A percentile compares a stretch with the other conserved stretches of the same genome.
Evolutionary conservation across 1,140 invertebrate genomes (phyloP).

Genomic region (Diprion similis): DNA sequence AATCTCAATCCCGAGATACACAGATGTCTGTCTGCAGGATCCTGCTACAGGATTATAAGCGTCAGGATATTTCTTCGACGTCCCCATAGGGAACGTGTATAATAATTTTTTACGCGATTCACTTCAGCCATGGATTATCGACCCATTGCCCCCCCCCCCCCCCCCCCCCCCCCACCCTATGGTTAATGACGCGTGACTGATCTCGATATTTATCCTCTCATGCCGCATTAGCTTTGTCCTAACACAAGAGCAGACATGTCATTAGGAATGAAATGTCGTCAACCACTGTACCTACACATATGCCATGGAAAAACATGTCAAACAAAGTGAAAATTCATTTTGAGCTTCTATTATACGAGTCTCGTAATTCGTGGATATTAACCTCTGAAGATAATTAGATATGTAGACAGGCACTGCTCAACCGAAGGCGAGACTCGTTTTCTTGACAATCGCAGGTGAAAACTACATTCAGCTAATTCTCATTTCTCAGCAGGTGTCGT

Average conservation of each 20-base stretch:
- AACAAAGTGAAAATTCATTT: neutral
- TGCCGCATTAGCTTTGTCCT: neutral
- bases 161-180: neutral
- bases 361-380: neutral
- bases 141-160: neutral
- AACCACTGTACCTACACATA: neutral
- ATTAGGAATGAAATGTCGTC: neutral
- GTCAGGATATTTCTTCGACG: too few species aligned
- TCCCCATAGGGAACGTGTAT: too few species aligned
- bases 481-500: neutral
- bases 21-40: too few species aligned
- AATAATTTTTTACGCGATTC: too few species aligned
- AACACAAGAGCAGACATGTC: neutral
- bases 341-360: neutral
- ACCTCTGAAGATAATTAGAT: neutral
- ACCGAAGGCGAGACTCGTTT: neutral
- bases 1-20: too few species aligned
- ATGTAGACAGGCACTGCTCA: neutral
- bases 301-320: neutral
- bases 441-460: neutral
- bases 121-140: neutral
- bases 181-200: constrained; percentile 1
- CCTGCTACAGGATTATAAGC: too few species aligned
- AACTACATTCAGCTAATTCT: neutral
- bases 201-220: neutral